Evolutionary conservation across 2,888 invertebrate genomes (phyloP), one percentile per base, ranked within the genome.

Genomic region (Clunio marinus): DNA sequence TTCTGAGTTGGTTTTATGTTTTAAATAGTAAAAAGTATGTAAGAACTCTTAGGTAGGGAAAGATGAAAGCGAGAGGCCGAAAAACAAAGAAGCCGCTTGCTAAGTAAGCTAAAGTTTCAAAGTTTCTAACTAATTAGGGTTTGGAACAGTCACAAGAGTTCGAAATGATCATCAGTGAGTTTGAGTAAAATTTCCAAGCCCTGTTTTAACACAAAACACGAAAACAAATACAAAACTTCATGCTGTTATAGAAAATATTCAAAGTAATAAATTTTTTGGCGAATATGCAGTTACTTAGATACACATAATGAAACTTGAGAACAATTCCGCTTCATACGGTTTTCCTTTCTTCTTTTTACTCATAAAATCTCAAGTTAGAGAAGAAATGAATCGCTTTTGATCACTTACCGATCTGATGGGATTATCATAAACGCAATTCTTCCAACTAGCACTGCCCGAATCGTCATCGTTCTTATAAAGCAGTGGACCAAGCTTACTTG

Each of bases 401-500:
- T 24, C 13, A 66, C 66, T 66, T 66, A 66, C 66, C 66, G 35
- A 20, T 20, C 46, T 32, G 28, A 51, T 45, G 2, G 66, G 35
- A 58, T 68, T 68, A 37, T 68, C 58, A 68, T 27, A 41, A 46
- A 25, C 17, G 17, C 58, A 58, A 37, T 55, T 32, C 55, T 68
- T 68, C 66, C 66, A 66, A 46, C 58, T 46, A 25, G 25, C 25
- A 55, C 27, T 46, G 27, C 17, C 28, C 32, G 22, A 2, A n/a
- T 45, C 62, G 28, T 51, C 28, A 24, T 55, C 66, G 35, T 66
- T 66, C 27, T 66, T 66, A 69, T 70, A 71, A 46, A 71, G 58
- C 24, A 71, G 67, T 32, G 71, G 71, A 58, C 71, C 71, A 57
- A 46, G 46, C 46, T 65, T 68, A 24, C 27, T 68, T 17, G 55